phyloP scores from a whole-genome alignment of 2,888 invertebrate species.

The Bembecia ichneumoniformis region DNA sequence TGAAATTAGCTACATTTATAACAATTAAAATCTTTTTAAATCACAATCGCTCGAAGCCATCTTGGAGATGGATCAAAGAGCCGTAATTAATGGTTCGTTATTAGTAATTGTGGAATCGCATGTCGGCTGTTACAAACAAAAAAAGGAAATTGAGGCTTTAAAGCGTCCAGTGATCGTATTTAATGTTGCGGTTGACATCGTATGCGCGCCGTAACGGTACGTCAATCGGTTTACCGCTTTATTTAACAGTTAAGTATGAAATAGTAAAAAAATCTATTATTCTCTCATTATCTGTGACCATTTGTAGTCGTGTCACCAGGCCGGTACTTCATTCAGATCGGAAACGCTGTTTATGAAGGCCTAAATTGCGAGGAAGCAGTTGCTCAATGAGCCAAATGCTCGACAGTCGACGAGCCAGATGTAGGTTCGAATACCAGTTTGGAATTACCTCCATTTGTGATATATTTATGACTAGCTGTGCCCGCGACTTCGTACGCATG shows the following conservation, averaged over 20 bases:
- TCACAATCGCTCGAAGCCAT: constrained; percentile 39
- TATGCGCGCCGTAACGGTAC: constrained; percentile 46
- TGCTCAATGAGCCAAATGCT: no score
- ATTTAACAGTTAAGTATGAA: constrained; percentile 31
- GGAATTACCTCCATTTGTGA: no score
- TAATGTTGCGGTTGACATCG: constrained; percentile 50
- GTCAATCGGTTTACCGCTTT: constrained; percentile 36
- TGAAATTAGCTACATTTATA: constrained; percentile 65
- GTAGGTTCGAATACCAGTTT: no score
- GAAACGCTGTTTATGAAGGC: no score
- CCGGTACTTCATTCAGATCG: no score
- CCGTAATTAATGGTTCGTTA: constrained; percentile 44
- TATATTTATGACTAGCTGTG: no score
- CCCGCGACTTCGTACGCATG: no score
- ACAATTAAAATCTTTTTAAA: constrained; percentile 59
- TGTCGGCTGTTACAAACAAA: constrained; percentile 8
- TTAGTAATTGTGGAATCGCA: constrained; percentile 32
- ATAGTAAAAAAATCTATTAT: neutral
- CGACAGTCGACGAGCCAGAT: no score
- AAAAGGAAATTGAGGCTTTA: constrained; percentile 16
- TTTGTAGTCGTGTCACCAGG: no score
- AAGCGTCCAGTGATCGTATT: constrained; percentile 28
- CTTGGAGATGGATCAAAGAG: constrained; percentile 42
- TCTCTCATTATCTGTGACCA: neutral
- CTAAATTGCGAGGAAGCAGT: no score